These are phyloP conservation scores for Proctacanthus coquilletti DNA, from an alignment of 1,140 invertebrate genomes.

Conservation along the genomic window DNA sequence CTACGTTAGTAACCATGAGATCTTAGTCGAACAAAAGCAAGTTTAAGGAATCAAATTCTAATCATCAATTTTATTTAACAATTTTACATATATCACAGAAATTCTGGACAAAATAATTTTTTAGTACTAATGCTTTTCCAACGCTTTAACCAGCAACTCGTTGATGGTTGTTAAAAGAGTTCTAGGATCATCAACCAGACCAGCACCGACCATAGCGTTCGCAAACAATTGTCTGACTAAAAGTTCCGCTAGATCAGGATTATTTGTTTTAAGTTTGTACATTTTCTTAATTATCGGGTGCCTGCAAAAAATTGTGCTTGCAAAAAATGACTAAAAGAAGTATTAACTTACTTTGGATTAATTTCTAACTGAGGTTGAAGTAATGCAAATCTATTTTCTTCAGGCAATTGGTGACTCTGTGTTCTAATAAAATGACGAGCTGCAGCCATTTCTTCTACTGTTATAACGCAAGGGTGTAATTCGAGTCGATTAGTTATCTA, in stretches of 20 bases:
- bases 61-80: no score
- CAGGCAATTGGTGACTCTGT: conserved; percentile 65
- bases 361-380: conserved; percentile 86
- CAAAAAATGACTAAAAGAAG: not conserved
- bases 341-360: conserved; percentile 59
- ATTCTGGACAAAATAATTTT: no score
- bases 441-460: conserved; percentile 89
- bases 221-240: conserved; percentile 82
- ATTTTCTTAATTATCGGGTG: conserved; percentile 88
- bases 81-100: no score
- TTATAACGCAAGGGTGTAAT: conserved; percentile 83
- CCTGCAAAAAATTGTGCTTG: conserved; percentile 33
- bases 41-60: no score
- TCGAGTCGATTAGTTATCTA: conserved; percentile 71
- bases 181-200: conserved; percentile 84
- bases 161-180: conserved; percentile 73
- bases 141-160: conserved; percentile 63
- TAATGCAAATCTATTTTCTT: conserved; percentile 72
- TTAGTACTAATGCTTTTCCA: conserved; percentile 75
- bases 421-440: conserved; percentile 87
- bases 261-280: conserved; percentile 48
- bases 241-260: conserved; percentile 69
- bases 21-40: no score
- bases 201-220: conserved; percentile 90
- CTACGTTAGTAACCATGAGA: no score